phyloP scores from a whole-genome alignment of 2,797 vertebrate species.

The Muscicapa comitata region DNA sequence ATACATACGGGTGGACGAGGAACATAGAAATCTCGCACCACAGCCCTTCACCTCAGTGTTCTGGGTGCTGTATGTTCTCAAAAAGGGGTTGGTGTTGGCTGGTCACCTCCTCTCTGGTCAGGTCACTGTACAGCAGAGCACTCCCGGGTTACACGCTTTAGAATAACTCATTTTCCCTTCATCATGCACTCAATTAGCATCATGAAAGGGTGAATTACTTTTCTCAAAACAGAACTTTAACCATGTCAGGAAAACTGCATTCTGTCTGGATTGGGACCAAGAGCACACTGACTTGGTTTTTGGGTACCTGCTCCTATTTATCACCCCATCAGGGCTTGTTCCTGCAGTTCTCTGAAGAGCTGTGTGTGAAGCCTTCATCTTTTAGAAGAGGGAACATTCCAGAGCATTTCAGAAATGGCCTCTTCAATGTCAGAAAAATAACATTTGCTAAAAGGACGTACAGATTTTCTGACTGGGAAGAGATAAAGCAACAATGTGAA shows the following conservation, averaged over 20 bases:
- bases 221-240: not conserved
- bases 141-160: not conserved
- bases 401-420: not conserved
- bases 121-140: not conserved
- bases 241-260: not conserved
- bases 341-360: not conserved
- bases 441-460: rapidly evolving
- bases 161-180: not conserved
- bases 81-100: not conserved
- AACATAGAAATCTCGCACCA: not conserved
- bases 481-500: not conserved
- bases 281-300: not conserved
- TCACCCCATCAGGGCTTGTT: not conserved
- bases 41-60: not conserved
- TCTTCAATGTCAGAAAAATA: not conserved
- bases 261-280: not conserved
- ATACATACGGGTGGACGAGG: rapidly evolving
- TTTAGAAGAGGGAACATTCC: not conserved
- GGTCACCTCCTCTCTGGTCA: not conserved
- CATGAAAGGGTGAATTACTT: not conserved
- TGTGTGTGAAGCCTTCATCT: not conserved
- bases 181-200: not conserved
- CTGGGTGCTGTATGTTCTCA: not conserved
- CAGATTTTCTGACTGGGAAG: not conserved
- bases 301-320: not conserved